Percentiles rank a stretch among this genome's conserved stretches.
Conservation (phyloP, 1,140 invertebrate genomes). For the Hirudo medicinalis region DNA sequence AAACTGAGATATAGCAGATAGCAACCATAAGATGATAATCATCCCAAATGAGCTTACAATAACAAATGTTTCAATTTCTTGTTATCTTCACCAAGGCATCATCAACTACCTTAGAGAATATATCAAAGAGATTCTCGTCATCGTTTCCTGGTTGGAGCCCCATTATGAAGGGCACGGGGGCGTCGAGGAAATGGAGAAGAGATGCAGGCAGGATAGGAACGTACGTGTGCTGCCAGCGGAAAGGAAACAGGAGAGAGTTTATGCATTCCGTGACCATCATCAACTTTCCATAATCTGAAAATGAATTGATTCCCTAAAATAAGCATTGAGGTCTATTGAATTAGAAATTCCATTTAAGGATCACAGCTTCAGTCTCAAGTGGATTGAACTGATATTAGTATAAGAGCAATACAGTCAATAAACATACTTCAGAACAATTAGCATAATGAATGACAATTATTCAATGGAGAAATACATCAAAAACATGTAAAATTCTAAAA, state of each 20-base stretch:
- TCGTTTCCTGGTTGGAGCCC: slow-evolving; percentile 48
- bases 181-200: slow-evolving; percentile 89
- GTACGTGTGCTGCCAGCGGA: slow-evolving; percentile 95
- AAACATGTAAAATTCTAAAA: too few relatives aligned
- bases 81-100: background rate
- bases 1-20: background rate
- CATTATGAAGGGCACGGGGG: slow-evolving; percentile 98
- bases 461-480: too few relatives aligned
- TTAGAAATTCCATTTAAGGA: too few relatives aligned
- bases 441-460: too few relatives aligned
- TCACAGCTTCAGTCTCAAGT: too few relatives aligned
- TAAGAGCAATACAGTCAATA: too few relatives aligned
- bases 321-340: too few relatives aligned
- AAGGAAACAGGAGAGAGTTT: slow-evolving; percentile 76
- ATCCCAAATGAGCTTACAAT: background rate
- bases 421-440: too few relatives aligned
- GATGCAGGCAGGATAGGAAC: slow-evolving; percentile 92
- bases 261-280: slow-evolving; percentile 94
- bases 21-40: background rate
- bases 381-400: too few relatives aligned
- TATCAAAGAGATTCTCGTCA: slow-evolving; percentile 5
- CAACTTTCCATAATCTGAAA: slow-evolving; percentile 74
- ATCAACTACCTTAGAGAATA: slow-evolving; percentile 11
- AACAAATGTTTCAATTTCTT: background rate
- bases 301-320: background rate